Conservation (phyloP, 2,113 vertebrate species). For the Trichomycterus rosablanca region DNA sequence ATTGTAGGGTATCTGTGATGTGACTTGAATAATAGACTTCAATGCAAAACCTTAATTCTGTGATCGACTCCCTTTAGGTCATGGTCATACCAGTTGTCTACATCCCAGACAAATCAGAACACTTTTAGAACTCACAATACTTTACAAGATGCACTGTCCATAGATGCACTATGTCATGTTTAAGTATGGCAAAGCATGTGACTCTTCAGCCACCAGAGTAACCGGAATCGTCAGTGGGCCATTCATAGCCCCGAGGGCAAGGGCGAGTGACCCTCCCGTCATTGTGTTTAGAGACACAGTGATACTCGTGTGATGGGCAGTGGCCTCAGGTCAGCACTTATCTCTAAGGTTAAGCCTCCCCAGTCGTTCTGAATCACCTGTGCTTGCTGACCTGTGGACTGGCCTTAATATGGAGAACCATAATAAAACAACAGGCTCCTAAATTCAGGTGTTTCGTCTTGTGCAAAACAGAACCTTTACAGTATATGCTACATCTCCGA, state of each 20-base stretch:
- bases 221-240: slow-evolving; percentile 13
- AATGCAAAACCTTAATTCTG: too few relatives aligned
- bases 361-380: slow-evolving; percentile 18
- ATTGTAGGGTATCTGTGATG: too few relatives aligned
- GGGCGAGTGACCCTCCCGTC: slow-evolving; percentile 23
- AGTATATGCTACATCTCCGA: too few relatives aligned
- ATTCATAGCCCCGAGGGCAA: slow-evolving; percentile 16
- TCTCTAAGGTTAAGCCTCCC: slow-evolving; percentile 8
- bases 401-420: background rate
- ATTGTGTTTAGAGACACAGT: slow-evolving; percentile 12
- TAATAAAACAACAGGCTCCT: background rate
- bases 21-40: too few relatives aligned
- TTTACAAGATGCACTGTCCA: too few relatives aligned
- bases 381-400: slow-evolving; percentile 1
- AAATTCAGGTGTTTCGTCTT: too few relatives aligned
- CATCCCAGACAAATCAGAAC: too few relatives aligned
- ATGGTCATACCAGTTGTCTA: too few relatives aligned
- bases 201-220: slow-evolving; percentile 11
- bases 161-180: too few relatives aligned
- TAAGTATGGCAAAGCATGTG: slow-evolving; percentile 18
- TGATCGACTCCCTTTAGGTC: too few relatives aligned
- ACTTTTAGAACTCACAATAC: too few relatives aligned
- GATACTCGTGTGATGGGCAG: slow-evolving; percentile 17
- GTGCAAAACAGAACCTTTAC: too few relatives aligned
- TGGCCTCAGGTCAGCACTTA: slow-evolving; percentile 31